Evolutionary conservation across 2,888 invertebrate genomes (phyloP).

Genomic region (Drosophila kuntzei): DNA sequence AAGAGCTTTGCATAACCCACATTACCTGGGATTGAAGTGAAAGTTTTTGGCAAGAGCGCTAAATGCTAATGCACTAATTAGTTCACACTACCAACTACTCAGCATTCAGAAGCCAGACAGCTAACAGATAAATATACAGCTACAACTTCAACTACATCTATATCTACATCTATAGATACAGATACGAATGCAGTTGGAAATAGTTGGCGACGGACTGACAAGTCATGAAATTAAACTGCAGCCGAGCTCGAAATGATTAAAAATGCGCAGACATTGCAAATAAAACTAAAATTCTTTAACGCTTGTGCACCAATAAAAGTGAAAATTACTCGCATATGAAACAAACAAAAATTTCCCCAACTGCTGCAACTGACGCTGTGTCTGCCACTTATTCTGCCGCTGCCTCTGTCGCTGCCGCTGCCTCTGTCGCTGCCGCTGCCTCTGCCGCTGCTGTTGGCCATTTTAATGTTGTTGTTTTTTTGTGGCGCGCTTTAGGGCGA

Average conservation of each 20-base stretch:
- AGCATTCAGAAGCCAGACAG: slow-evolving; percentile 36
- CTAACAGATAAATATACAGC: slow-evolving; percentile 14
- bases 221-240: slow-evolving; percentile 40
- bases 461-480: slow-evolving; percentile 20
- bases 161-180: slow-evolving; percentile 1
- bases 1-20: slow-evolving; percentile 52
- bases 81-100: slow-evolving; percentile 54
- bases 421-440: slow-evolving; percentile 2
- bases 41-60: slow-evolving; percentile 50
- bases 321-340: slow-evolving; percentile 56
- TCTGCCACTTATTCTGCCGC: background rate
- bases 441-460: slow-evolving; percentile 7
- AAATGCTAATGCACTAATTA: slow-evolving; percentile 72
- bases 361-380: slow-evolving; percentile 9
- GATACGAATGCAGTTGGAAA: slow-evolving; percentile 5
- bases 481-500: slow-evolving; percentile 13
- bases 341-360: slow-evolving; percentile 31
- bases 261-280: slow-evolving; percentile 70
- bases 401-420: background rate
- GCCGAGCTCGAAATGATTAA: slow-evolving; percentile 54
- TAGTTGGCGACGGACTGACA: slow-evolving; percentile 21
- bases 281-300: slow-evolving; percentile 43
- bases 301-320: slow-evolving; percentile 63
- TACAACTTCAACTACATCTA: background rate
- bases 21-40: slow-evolving; percentile 45